Conservation (phyloP, 2,797 vertebrate species). For the Steatocranus sp. region DNA sequence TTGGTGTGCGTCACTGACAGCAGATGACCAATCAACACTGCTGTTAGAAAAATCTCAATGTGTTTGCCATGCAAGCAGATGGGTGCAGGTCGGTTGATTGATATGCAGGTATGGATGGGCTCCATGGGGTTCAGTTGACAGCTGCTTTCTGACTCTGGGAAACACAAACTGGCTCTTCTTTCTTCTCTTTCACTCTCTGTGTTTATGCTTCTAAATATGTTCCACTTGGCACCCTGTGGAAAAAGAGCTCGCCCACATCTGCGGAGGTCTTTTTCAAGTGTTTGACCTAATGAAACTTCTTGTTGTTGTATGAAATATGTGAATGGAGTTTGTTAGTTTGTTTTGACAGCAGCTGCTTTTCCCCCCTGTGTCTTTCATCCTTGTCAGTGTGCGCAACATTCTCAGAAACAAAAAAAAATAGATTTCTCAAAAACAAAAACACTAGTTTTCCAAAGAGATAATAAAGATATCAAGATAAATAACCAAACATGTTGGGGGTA, state of each 20-base stretch:
- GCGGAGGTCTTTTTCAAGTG: neutral
- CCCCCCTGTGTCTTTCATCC: neutral
- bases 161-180: neutral
- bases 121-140: neutral
- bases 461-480: neutral
- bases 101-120: neutral
- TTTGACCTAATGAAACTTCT: constrained; percentile 8
- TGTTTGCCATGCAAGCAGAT: neutral
- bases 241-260: neutral
- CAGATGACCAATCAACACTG: constrained; percentile 29
- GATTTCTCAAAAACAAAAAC: neutral
- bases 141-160: neutral
- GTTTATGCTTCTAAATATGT: neutral
- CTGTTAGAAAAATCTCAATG: neutral
- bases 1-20: constrained; percentile 42
- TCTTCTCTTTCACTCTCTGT: neutral
- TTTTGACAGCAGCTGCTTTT: neutral
- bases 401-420: neutral
- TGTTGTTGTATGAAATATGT: neutral
- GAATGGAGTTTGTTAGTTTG: neutral
- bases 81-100: neutral
- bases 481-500: neutral
- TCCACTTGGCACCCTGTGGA: neutral
- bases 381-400: neutral
- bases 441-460: neutral